Evolutionary conservation across 2,797 vertebrate species (phyloP).

Genomic region (Acrossocheilus fasciatus): DNA sequence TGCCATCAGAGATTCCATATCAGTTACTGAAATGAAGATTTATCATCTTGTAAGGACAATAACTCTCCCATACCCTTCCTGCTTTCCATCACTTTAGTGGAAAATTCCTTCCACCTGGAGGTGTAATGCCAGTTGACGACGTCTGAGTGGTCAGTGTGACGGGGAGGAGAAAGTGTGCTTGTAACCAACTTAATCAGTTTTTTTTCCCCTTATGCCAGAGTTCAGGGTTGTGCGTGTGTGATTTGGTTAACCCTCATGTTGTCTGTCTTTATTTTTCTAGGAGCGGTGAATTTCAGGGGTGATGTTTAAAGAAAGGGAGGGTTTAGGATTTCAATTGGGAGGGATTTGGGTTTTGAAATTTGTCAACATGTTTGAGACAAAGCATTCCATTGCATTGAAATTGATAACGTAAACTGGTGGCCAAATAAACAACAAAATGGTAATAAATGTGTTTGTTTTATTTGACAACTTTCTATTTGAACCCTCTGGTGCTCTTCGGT

Average conservation of each 20-base stretch:
- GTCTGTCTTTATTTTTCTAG: constrained; percentile 53
- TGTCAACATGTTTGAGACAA: constrained; percentile 57
- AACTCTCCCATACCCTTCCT: constrained; percentile 11
- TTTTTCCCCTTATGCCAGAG: constrained; percentile 51
- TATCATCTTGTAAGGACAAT: constrained; percentile 22
- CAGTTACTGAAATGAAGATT: constrained; percentile 66
- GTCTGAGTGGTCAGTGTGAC: constrained; percentile 42
- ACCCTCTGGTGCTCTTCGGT: no score
- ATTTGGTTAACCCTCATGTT: constrained; percentile 31
- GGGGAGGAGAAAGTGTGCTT: constrained; percentile 42
- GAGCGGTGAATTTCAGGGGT: constrained; percentile 35
- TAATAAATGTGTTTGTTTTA: constrained; percentile 24
- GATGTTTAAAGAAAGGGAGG: constrained; percentile 34
- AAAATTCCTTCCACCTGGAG: constrained; percentile 19
- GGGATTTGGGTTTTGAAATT: constrained; percentile 45
- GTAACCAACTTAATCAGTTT: constrained; percentile 19
- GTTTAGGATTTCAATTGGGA: constrained; percentile 45
- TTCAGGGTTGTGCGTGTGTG: constrained; percentile 53
- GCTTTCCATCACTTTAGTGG: not conserved
- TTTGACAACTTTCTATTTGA: constrained; percentile 11
- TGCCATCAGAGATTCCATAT: constrained; percentile 74
- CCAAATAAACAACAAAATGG: constrained; percentile 90
- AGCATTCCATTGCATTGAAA: constrained; percentile 88
- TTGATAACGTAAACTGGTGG: constrained; percentile 86
- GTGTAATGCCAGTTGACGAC: constrained; percentile 35